Conservation (phyloP, 2,888 invertebrate species). For the Trisateles emortualis region DNA sequence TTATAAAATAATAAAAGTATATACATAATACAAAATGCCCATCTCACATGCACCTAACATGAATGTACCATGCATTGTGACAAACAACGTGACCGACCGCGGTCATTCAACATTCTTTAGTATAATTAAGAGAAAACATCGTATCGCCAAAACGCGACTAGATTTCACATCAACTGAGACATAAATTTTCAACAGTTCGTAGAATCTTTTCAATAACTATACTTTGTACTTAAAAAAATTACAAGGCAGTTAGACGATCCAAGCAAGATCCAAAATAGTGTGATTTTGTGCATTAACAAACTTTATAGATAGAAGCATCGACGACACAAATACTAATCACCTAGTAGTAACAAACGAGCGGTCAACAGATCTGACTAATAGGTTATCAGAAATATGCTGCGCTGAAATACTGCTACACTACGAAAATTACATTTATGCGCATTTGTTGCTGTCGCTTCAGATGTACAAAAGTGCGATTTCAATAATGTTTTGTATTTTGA, state of each 20-base stretch:
- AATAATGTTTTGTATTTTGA: too few species aligned
- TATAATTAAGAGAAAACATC: conserved; percentile 32
- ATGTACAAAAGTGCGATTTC: too few species aligned
- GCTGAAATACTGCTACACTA: too few species aligned
- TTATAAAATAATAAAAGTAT: conserved; percentile 62
- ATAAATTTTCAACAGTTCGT: conserved; percentile 59
- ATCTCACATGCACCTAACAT: conserved; percentile 54
- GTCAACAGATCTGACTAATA: too few species aligned
- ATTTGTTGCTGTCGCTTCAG: too few species aligned
- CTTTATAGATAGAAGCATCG: conserved; percentile 49
- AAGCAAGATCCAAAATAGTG: conserved; percentile 59
- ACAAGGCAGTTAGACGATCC: conserved; percentile 70
- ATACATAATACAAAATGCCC: conserved; percentile 69
- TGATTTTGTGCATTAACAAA: conserved; percentile 71
- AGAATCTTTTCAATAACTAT: conserved; percentile 58
- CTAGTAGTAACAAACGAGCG: too few species aligned
- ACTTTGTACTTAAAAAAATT: conserved; percentile 75
- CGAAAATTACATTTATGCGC: too few species aligned
- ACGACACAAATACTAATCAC: too few species aligned
- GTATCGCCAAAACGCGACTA: conserved; percentile 50
- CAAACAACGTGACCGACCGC: conserved; percentile 33
- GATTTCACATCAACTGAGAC: conserved; percentile 44
- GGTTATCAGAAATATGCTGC: too few species aligned
- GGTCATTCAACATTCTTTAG: conserved; percentile 28
- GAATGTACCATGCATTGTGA: conserved; percentile 40